phyloP scores from a whole-genome alignment of 2,797 vertebrate genomes.

The Parambassis ranga region DNA sequence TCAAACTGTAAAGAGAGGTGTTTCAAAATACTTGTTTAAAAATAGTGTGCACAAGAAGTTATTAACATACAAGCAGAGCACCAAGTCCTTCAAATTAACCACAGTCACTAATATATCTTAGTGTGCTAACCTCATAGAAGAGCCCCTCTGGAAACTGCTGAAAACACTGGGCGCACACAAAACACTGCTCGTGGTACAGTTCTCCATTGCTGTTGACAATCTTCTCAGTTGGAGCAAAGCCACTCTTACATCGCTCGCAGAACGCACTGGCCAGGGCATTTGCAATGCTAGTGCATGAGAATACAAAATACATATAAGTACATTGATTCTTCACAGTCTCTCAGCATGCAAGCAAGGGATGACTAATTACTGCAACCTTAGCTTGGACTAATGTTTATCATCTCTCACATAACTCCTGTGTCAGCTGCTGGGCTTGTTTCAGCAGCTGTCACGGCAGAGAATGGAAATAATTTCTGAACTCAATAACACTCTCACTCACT shows the following conservation, averaged over 20 bases:
- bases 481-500: constrained; percentile 26
- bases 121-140: constrained; percentile 92
- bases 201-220: constrained; percentile 97
- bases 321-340: background rate
- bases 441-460: constrained; percentile 42
- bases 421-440: constrained; percentile 7
- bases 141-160: constrained; percentile 97
- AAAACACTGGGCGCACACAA: constrained; percentile 98
- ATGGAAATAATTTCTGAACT: constrained; percentile 21
- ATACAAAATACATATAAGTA: constrained; percentile 17
- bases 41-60: background rate
- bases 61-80: background rate
- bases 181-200: constrained; percentile 96
- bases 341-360: background rate
- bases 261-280: constrained; percentile 93
- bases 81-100: background rate
- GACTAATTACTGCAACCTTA: constrained; percentile 13
- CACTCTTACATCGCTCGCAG: constrained; percentile 91
- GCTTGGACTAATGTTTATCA: constrained; percentile 29
- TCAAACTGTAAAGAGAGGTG: constrained; percentile 83
- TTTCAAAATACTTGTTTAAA: background rate
- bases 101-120: background rate
- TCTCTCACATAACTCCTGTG: constrained; percentile 28
- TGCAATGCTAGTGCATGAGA: constrained; percentile 87
- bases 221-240: constrained; percentile 92